phyloP scores from a whole-genome alignment of 2,888 invertebrate species.

The Azorinus chamasolen region DNA sequence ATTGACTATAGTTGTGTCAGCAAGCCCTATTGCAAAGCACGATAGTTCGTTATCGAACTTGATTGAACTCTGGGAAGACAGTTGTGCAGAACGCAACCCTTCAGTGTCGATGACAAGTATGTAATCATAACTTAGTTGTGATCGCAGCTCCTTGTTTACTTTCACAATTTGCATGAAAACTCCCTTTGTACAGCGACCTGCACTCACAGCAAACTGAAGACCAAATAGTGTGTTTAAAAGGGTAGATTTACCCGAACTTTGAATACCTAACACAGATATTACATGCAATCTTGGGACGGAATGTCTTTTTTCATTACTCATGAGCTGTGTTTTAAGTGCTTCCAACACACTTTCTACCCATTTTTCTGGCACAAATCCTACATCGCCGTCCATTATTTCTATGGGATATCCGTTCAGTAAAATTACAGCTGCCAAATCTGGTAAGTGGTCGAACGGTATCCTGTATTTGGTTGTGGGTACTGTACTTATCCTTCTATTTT shows the following conservation, averaged over 20 bases:
- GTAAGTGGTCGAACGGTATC: background rate
- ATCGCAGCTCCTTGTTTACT: background rate
- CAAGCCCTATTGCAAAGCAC: constrained; percentile 41
- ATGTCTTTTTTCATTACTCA: background rate
- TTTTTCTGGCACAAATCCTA: constrained; percentile 9
- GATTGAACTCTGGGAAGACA: background rate
- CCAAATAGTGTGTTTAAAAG: constrained; percentile 58
- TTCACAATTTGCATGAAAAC: constrained; percentile 36
- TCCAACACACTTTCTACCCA: constrained; percentile 40
- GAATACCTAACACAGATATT: constrained; percentile 48
- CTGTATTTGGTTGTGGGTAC: background rate
- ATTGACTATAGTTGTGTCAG: constrained; percentile 41
- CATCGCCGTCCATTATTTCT: constrained; percentile 53
- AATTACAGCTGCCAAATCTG: constrained; percentile 13
- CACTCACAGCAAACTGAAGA: constrained; percentile 42
- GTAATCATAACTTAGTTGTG: constrained; percentile 21
- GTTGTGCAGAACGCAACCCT: constrained; percentile 48
- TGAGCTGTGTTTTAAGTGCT: background rate
- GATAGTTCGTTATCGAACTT: constrained; percentile 47
- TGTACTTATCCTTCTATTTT: too few species aligned
- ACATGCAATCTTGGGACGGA: constrained; percentile 10
- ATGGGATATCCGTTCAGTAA: constrained; percentile 31
- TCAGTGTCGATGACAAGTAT: constrained; percentile 48
- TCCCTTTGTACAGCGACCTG: constrained; percentile 57
- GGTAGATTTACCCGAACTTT: constrained; percentile 60